Evolutionary conservation across 2,888 invertebrate genomes (phyloP), one percentile per base, ranked within the genome.

Genomic region (Ellobium chinense): DNA sequence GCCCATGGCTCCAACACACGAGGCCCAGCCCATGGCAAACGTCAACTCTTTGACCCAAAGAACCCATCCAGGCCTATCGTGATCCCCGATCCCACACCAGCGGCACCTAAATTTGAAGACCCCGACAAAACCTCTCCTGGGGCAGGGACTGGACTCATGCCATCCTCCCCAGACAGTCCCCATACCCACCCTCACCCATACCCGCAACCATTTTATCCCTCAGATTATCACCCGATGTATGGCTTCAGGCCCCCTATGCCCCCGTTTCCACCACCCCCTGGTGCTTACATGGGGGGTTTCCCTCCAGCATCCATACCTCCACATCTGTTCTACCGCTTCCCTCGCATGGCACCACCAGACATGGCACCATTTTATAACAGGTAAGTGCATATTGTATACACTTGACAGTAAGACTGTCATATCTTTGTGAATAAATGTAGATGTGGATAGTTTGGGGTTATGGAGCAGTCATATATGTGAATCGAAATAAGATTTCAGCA

Each of bases 41-140:
- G 80, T 29, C 78, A 80, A 9, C 84, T 91, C 29, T 91, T 88
- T 86, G 91, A 91, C 81, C 91, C 91, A 18, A 91, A 90, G 63
- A 91, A 91, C 83, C 91, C 91, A 24, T 87, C 87, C 73, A 90
- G 89, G 74, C 89, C 89, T 12, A 89, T 89, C 66, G 80, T 89
- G 27, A 87, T 91, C n/a, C 75, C 84, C 1, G 82, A 80, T 2
- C n/a, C 65, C 2, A 65, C 56, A 12, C 80, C 77, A 24, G 78
- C 87, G n/a, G 24, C 63, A 18, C 74, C 60, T n/a, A 85, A 87
- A n/a, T 88, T 88, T 70, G 84, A 87, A 54, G 90, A 90, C 36
- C 81, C 84, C 2, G 85, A 85, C 34, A 83, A 73, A 31, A 56
- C 46, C 27, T 79, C 75, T 2, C 69, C 82, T 7, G 81, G 72